phyloP scores from a whole-genome alignment of 2,888 invertebrate species.

The Nemoura dubitans region DNA sequence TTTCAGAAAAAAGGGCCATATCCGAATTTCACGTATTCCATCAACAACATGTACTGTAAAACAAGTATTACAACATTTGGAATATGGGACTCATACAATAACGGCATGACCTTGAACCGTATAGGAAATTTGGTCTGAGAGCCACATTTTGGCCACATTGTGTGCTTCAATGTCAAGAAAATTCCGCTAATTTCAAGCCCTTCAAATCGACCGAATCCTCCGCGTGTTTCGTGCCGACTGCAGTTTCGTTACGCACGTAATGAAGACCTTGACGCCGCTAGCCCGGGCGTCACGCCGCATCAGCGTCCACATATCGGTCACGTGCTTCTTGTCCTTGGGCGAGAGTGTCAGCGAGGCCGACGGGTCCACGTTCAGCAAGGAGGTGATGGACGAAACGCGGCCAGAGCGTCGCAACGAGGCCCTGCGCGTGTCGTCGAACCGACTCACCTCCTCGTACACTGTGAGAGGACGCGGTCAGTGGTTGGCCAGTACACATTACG shows the following conservation, averaged over 20 bases:
- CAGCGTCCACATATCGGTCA: constrained; percentile 61
- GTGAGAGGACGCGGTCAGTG: too few relatives aligned
- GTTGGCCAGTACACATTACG: too few relatives aligned
- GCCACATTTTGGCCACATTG: too few relatives aligned
- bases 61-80: too few relatives aligned
- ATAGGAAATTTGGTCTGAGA: too few relatives aligned
- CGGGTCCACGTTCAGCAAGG: not conserved
- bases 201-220: not conserved
- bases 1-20: too few relatives aligned
- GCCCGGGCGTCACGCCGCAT: constrained; percentile 61
- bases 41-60: too few relatives aligned
- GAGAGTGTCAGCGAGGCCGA: constrained; percentile 56
- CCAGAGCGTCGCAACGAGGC: not conserved
- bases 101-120: too few relatives aligned
- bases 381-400: not conserved
- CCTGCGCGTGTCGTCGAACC: not conserved
- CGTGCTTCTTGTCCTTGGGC: constrained; percentile 59
- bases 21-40: too few relatives aligned
- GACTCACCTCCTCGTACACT: not conserved
- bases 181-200: too few relatives aligned
- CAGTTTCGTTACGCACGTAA: constrained; percentile 58
- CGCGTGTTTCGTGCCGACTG: not conserved
- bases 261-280: constrained; percentile 61
- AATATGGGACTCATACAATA: too few relatives aligned
- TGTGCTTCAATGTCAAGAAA: too few relatives aligned